Base-by-base conservation (phyloP, 2,797 vertebrate genomes). In the Rhadinocentrus ornatus region DNA sequence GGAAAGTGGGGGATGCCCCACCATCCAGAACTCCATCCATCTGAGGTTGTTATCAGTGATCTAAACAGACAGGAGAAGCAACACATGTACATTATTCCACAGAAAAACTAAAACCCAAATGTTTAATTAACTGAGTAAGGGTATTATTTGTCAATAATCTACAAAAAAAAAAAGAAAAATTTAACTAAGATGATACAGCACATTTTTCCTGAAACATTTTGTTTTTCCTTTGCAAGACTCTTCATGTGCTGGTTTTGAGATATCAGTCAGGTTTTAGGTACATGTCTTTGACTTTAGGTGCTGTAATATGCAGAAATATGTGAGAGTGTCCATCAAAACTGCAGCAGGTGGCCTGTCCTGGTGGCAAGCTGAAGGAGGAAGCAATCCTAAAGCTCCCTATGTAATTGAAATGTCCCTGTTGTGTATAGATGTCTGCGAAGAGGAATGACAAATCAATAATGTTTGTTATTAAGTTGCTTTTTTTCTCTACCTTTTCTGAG, bases 401-500 rank as follows among this genome's bases (percentile, higher is more conserved):
- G 79, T 86, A 84, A 90, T 86, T 86, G 84, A 84, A 91, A 86
- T 89, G 82, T 84, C 88, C 81, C 86, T 81, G 79, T 80, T 85
- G 86, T 90, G 69, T 88, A 83, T 77, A 79, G 82, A 88, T 84
- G 69, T 86, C 81, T 78, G 48, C 69, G 75, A 86, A 74, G 77
- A 90, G 69, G 61, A 84, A 91, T 91, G 86, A 88, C 85, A 89
- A 93, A 93, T 93, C 93, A 88, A 93, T 93, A 90, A 88, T 77
- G 73, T 78, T 79, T 18, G 77, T 82, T 86, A 87, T 91, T 88
- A 89, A 80, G 81, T 86, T 83, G 70, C 73, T 67, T 52, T 80
- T 78, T 65, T 80, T 37, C 24, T 62, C 76, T 72, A 67, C 37
- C 44, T 85, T 87, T 81, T 72, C 69, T 37, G 69, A 54, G 53